phyloP scores from a whole-genome alignment of 2,888 invertebrate species.

The Zygaena filipendulae region DNA sequence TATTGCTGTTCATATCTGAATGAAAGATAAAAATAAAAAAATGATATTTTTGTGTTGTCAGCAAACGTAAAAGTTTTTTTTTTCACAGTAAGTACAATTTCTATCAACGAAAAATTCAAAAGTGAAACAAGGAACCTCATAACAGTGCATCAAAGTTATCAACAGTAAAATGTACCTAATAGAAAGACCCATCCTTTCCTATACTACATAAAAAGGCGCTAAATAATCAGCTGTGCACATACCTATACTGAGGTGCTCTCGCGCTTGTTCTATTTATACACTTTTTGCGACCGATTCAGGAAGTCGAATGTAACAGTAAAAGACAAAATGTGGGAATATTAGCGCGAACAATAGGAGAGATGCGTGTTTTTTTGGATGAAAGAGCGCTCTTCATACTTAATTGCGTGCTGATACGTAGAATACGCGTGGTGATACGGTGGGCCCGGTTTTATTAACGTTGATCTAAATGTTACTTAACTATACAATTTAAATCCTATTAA shows the following conservation, averaged over 20 bases:
- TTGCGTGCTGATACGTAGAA: conserved; percentile 49
- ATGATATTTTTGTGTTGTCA: too few species aligned
- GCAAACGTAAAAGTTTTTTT: too few species aligned
- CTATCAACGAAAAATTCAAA: too few species aligned
- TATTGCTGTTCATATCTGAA: background rate
- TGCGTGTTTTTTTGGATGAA: conserved; percentile 56
- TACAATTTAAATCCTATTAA: too few species aligned
- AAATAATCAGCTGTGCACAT: too few species aligned
- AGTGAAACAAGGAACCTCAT: too few species aligned
- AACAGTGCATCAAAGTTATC: too few species aligned
- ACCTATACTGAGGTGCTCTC: too few species aligned
- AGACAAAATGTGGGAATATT: conserved; percentile 63
- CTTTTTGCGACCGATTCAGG: conserved; percentile 56
- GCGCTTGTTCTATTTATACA: conserved; percentile 58
- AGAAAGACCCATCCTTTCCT: conserved; percentile 32
- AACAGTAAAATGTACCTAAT: conserved; percentile 33
- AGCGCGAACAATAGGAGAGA: conserved; percentile 55
- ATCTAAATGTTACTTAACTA: too few species aligned
- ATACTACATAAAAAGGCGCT: conserved; percentile 27
- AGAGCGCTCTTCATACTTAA: conserved; percentile 59
- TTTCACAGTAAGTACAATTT: too few species aligned
- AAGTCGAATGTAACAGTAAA: conserved; percentile 58
- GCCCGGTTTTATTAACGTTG: conserved; percentile 10
- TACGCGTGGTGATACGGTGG: conserved; percentile 32
- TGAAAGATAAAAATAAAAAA: too few species aligned